Evolutionary conservation across 2,797 vertebrate genomes (phyloP), one percentile per base, ranked within the genome.

Genomic region (Neostethus bicornis): DNA sequence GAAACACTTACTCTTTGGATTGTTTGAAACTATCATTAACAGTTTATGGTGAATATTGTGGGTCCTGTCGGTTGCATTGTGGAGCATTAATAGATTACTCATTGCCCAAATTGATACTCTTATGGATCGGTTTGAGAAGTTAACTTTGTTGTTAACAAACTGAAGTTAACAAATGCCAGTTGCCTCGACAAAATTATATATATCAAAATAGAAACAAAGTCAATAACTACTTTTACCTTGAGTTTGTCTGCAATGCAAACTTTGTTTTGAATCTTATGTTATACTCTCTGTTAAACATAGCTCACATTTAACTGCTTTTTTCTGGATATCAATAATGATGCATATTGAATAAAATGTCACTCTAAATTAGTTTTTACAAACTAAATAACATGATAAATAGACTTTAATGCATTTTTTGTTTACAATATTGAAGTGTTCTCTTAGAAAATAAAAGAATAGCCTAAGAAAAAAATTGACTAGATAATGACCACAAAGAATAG

Each of bases 401-500:
- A 20, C n/a, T 46, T n/a, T n/a, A n/a, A n/a, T n/a, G n/a, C n/a
- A n/a, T n/a, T n/a, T n/a, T n/a, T n/a, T n/a, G n/a, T n/a, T n/a
- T n/a, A n/a, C n/a, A n/a, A n/a, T n/a, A n/a, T n/a, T n/a, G n/a
- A n/a, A n/a, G n/a, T n/a, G n/a, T n/a, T n/a, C n/a, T n/a, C n/a
- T n/a, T n/a, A n/a, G n/a, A 10, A 19, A 38, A 41, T 25, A 35
- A 50, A 29, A 2, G 21, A 39, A 41, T 4, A 2, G 26, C 7
- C 9, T 10, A 51, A 51, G 42, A 48, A 35, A 66, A 46, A 48
- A 11, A 17, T 8, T 29, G 12, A 35, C 5, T 31, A 7, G 19
- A 17, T 50, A 14, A 57, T 37, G 29, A 46, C 31, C 39, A 45
- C 26, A 19, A 42, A 13, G 11, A 24, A 52, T 48, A 24, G 2